These are phyloP conservation scores for Oligia strigilis DNA, from an alignment of 2,888 invertebrate species.

Conservation along the genomic window DNA sequence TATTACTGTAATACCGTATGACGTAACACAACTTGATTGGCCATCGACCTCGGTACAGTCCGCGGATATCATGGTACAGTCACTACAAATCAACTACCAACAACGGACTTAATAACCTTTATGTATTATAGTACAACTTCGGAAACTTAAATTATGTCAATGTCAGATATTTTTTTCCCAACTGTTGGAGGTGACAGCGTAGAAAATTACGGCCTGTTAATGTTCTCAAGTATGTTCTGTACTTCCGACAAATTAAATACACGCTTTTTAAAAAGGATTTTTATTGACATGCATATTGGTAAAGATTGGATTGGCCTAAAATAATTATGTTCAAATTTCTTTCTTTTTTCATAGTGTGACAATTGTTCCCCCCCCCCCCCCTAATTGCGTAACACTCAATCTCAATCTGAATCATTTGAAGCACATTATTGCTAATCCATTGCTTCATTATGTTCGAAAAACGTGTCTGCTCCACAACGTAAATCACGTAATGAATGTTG, in stretches of 20 bases:
- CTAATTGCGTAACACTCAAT: too few relatives aligned
- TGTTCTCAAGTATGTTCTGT: slow-evolving; percentile 3
- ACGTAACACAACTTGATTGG: slow-evolving; percentile 52
- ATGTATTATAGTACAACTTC: not conserved
- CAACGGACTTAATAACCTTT: slow-evolving; percentile 24
- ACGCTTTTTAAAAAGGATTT: not conserved
- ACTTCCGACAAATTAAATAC: not conserved
- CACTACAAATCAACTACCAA: slow-evolving; percentile 25
- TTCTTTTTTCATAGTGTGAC: not conserved
- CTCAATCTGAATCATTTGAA: too few relatives aligned
- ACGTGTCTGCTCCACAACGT: too few relatives aligned
- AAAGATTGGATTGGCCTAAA: not conserved
- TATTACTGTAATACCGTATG: slow-evolving; percentile 34
- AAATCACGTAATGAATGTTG: too few relatives aligned
- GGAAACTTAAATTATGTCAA: slow-evolving; percentile 38
- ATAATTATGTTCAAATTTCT: not conserved
- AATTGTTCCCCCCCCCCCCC: not conserved
- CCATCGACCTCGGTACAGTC: slow-evolving; percentile 60
- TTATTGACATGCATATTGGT: not conserved
- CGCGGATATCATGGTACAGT: slow-evolving; percentile 21
- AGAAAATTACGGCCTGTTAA: not conserved
- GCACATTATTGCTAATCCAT: too few relatives aligned
- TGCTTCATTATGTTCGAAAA: too few relatives aligned
- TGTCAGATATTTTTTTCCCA: slow-evolving; percentile 20
- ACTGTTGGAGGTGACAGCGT: not conserved